A percentile compares a stretch with the other conserved stretches of the same genome.
Conservation (phyloP, 1,140 invertebrate genomes). For the Lepidurus packardi region DNA sequence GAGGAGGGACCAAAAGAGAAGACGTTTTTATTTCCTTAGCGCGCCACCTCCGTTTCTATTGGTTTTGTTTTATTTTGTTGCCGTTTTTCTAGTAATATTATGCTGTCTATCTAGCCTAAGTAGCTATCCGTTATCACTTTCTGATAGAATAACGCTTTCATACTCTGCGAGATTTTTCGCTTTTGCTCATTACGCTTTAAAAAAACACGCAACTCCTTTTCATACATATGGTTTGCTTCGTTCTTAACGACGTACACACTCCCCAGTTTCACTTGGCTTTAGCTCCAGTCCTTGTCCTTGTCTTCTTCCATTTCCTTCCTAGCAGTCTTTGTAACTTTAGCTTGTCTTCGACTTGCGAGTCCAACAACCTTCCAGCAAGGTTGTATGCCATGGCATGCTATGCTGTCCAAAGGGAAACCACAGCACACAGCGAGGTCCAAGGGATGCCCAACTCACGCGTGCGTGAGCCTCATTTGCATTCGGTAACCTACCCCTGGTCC, state of each 20-base stretch:
- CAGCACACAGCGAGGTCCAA: background rate
- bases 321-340: constrained; percentile 1
- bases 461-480: constrained; percentile 14
- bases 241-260: background rate
- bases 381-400: background rate
- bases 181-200: background rate
- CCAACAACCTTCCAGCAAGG: constrained; percentile 20
- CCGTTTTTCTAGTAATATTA: no score
- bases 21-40: background rate
- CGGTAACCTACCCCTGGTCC: background rate
- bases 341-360: background rate
- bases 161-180: no score
- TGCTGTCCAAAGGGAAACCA: constrained; percentile 14
- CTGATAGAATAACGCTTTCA: no score
- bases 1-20: background rate
- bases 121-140: no score
- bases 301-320: background rate
- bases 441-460: constrained; percentile 16
- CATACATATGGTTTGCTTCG: background rate
- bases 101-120: no score
- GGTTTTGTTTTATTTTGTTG: background rate
- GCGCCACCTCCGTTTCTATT: constrained; percentile 7
- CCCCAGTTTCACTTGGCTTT: background rate
- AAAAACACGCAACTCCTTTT: background rate
- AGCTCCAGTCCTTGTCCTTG: background rate